Evolutionary conservation across 2,797 vertebrate genomes (phyloP).

Genomic region (Hafferia zeledoni): DNA sequence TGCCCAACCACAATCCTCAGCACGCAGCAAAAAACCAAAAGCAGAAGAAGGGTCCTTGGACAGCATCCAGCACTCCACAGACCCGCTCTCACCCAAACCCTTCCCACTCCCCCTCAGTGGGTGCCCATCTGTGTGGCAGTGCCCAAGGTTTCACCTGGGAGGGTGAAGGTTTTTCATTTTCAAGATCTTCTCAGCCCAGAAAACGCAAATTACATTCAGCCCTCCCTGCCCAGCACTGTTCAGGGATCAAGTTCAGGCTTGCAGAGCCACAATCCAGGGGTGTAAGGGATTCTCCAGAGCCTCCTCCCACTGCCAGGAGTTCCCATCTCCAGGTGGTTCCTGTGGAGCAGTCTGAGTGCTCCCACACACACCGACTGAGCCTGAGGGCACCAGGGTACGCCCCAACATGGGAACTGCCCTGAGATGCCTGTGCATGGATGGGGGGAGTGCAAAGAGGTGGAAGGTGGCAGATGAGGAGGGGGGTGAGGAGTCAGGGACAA

Average conservation of each 20-base stretch:
- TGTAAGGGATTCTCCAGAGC: not conserved
- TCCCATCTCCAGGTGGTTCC: not conserved
- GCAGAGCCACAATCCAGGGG: not conserved
- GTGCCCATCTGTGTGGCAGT: not conserved
- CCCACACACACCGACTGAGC: not conserved
- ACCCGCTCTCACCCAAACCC: not conserved
- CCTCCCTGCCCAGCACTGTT: fast-evolving
- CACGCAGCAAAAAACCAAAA: not conserved
- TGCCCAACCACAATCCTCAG: not conserved
- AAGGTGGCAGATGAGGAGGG: not conserved
- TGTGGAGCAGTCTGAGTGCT: not conserved
- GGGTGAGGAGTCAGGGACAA: not conserved
- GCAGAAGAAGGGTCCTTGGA: not conserved
- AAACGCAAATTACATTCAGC: not conserved
- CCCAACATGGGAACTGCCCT: not conserved
- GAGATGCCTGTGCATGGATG: not conserved
- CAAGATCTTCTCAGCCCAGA: not conserved
- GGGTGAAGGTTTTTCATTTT: not conserved
- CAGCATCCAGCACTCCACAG: not conserved
- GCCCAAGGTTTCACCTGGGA: not conserved
- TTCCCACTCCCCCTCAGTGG: not conserved
- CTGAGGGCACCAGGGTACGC: not conserved
- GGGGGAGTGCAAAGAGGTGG: too few relatives aligned
- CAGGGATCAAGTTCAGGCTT: not conserved
- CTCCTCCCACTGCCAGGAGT: not conserved